These are phyloP conservation scores for Gari tellinella DNA, from an alignment of 2,888 invertebrate species.

Conservation along the genomic window DNA sequence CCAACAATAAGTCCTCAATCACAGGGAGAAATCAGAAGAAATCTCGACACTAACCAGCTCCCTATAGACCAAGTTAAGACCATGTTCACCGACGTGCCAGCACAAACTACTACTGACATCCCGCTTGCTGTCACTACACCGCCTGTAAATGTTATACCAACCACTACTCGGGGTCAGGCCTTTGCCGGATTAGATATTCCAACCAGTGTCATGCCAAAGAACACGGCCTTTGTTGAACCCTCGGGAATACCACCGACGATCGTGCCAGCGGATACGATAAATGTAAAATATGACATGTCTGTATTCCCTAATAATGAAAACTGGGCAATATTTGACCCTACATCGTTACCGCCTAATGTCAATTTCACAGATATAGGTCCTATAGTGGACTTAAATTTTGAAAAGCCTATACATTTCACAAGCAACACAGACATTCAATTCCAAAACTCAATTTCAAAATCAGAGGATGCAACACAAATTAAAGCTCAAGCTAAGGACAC, in stretches of 20 bases:
- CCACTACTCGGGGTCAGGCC: no score
- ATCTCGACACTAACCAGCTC: no score
- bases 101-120: background rate
- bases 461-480: no score
- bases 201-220: background rate
- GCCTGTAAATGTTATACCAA: no score
- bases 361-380: constrained; percentile 55
- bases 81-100: background rate
- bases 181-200: background rate
- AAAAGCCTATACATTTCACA: constrained; percentile 37
- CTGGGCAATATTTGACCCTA: constrained; percentile 61
- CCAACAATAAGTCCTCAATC: no score
- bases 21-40: no score
- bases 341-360: constrained; percentile 28
- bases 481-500: no score
- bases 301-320: constrained; percentile 48
- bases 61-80: no score
- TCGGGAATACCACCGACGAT: background rate
- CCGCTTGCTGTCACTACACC: background rate
- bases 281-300: constrained; percentile 33
- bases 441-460: background rate
- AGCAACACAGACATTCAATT: constrained; percentile 41
- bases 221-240: background rate
- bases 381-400: constrained; percentile 41
- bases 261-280: background rate